A percentile compares a stretch with the other conserved stretches of the same genome.
phyloP scores from a whole-genome alignment of 2,888 invertebrate genomes.

The Eupithecia abbreviata region DNA sequence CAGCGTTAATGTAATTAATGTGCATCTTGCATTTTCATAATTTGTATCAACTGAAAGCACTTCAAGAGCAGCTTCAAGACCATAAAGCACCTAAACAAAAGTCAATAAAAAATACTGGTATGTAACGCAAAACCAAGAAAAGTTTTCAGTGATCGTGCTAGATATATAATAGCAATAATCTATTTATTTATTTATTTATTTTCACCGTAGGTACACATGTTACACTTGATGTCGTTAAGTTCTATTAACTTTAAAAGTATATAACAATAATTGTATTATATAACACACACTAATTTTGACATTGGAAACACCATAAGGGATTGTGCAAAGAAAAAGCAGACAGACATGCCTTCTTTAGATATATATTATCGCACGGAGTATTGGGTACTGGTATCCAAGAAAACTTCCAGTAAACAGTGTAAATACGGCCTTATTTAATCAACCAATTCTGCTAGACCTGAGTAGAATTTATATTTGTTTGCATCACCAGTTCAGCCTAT shows the following conservation, averaged over 20 bases:
- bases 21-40: not conserved
- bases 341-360: no score
- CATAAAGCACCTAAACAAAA: not conserved
- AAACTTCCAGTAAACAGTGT: not conserved
- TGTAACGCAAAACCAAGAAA: not conserved
- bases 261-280: no score
- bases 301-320: no score
- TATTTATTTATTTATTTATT: no score
- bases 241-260: no score
- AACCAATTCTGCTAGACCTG: constrained; percentile 33
- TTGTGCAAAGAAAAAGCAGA: no score
- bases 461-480: constrained; percentile 25
- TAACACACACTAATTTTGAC: no score
- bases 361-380: not conserved
- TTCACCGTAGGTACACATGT: no score
- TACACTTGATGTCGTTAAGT: no score
- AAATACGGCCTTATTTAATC: not conserved
- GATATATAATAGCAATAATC: not conserved
- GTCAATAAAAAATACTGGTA: not conserved
- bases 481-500: constrained; percentile 30
- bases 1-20: not conserved
- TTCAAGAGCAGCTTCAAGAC: not conserved
- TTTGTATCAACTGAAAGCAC: not conserved
- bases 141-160: not conserved
- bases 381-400: not conserved